Base-by-base conservation (phyloP, 2,797 vertebrate species). In the Rousettus madagascariensis region DNA sequence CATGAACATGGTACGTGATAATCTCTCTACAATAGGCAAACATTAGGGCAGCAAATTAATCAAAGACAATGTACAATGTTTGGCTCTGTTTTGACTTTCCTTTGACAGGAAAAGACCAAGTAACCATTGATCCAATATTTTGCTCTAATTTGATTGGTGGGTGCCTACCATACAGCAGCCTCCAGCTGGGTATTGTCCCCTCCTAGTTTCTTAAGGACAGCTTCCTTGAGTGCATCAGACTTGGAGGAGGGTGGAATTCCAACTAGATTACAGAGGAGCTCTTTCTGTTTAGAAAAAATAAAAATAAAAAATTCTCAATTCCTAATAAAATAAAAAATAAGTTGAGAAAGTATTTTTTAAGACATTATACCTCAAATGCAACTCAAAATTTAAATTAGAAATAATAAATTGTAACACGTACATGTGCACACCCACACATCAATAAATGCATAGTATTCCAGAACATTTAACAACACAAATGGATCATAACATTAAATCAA, bases 241-340 rank as follows among this genome's bases (percentile, higher is more conserved):
- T 98, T 98, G 6, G 98, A 79, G 20, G 99, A 98, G 0, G 98
- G 59, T 38, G 99, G 96, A 97, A 99, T 93, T 71, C 99, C 99
- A 96, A 99, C 97, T 95, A 99, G 98, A 51, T 98, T 98, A 96
- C 99, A 99, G 61, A 99, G 98, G 6, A 99, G 98, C 43, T 99
- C 98, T 98, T 98, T 99, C 99, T 99, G 97, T 8, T 97, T 94
- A 95, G 90, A 90, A 96, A 96, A 95, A 82, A 13, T 94, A 93
- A 95, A 46, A n/a, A 0, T 33, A 33, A 79, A 78, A 63, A 92
- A 86, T 30, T 86, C 28, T 93, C 90, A 95, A 41, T 71, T 43
- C 59, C 83, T 92, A 78, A 59, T 33, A 68, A 57, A 91, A 16
- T 89, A 75, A 71, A 88, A 83, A 61, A 46, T 53, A 38, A 49